phyloP scores from a whole-genome alignment of 1,140 invertebrate genomes.

The Cotesia vestalis region DNA sequence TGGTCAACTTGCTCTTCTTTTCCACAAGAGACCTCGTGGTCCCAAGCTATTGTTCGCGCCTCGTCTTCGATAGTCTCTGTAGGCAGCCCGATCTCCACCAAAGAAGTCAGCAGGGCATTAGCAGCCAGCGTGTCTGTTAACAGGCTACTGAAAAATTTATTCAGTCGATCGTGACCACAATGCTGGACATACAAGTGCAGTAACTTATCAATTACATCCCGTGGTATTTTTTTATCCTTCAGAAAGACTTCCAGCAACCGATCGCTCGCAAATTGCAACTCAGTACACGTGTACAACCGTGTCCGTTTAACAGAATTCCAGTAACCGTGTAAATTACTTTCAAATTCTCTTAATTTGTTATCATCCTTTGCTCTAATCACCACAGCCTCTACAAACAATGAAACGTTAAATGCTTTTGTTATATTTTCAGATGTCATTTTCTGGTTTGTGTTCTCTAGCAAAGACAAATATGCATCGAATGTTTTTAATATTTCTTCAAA shows the following conservation, averaged over 20 bases:
- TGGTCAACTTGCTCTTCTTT: constrained; percentile 49
- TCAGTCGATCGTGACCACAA: constrained; percentile 52
- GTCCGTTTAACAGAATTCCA: constrained; percentile 45
- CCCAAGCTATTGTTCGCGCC: constrained; percentile 56
- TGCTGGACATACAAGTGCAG: constrained; percentile 50
- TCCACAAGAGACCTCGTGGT: constrained; percentile 49
- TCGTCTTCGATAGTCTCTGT: constrained; percentile 49
- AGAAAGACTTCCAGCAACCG: constrained; percentile 55
- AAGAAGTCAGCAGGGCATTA: constrained; percentile 49
- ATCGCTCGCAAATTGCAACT: constrained; percentile 53
- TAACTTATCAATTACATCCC: constrained; percentile 48
- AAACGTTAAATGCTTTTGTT: constrained; percentile 48
- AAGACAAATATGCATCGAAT: constrained; percentile 43
- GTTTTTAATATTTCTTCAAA: constrained; percentile 47
- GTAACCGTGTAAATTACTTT: constrained; percentile 50
- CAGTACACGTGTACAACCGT: constrained; percentile 39
- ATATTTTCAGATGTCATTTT: constrained; percentile 38
- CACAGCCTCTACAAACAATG: constrained; percentile 51
- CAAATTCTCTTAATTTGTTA: constrained; percentile 45
- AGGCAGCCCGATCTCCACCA: constrained; percentile 48
- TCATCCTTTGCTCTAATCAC: constrained; percentile 45
- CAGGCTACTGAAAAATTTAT: constrained; percentile 44
- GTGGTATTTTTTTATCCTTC: constrained; percentile 46
- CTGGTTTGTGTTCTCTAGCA: constrained; percentile 37
- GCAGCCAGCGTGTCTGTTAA: constrained; percentile 45